Evolutionary conservation across 2,113 vertebrate species (phyloP), one percentile per base, ranked within the genome.

Genomic region (Miniopterus natalensis): DNA sequence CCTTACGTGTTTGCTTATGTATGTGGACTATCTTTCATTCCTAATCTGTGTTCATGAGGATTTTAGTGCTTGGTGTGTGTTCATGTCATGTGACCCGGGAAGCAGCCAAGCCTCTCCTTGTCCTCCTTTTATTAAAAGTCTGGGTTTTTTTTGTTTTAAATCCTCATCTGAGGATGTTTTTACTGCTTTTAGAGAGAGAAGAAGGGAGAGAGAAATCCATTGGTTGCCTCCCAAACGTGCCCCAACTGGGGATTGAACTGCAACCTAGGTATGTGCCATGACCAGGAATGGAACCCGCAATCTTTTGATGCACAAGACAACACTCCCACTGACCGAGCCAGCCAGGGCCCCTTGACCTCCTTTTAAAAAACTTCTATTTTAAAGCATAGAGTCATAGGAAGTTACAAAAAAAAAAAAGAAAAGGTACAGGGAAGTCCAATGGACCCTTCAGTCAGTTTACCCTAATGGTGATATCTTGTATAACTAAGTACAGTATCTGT

Each of bases 31-130:
- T 45, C 40, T 92, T 89, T 88, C 18, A 70, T 93, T 93, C 42
- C 21, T 57, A 78, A 55, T 96, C 42, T 96, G 14, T 90, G 31
- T 92, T 89, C 18, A 59, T 65, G 13, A 66, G 71, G 73, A 81
- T 89, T 95, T 85, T 65, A 77, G 3, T 86, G 14, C 68, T 81
- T 25, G 71, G 27, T 88, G 36, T 61, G 12, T 94, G 13, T 96
- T 31, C n/a, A 78, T 73, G 8, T 77, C 70, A 57, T 51, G 13
- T 87, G 49, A 75, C 55, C 18, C 45, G 79, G 81, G 63, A 95
- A 93, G 49, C 66, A 92, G 17, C 57, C 73, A 77, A 49, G 20
- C 36, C 49, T 14, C 14, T 8, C 27, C 27, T 74, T 75, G 45
- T 27, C 71, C 45, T 49, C 27, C 47, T 51, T 51, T 75, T 66